Conservation (phyloP, 2,797 vertebrate genomes). For the Perodicticus potto region DNA sequence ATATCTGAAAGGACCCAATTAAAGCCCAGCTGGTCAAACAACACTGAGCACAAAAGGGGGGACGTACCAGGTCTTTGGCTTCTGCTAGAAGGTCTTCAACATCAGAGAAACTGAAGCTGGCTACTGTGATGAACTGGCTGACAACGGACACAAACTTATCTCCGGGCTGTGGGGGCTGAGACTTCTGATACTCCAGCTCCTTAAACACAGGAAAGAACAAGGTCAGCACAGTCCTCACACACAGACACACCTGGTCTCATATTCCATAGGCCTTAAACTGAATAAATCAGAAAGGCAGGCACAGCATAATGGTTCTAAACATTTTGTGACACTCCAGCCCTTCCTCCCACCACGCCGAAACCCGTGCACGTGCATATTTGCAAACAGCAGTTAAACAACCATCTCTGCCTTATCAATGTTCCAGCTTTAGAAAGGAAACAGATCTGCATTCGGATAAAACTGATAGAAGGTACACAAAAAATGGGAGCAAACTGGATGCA, state of each 20-base stretch:
- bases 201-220: conserved; percentile 79
- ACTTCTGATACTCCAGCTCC: conserved; percentile 98
- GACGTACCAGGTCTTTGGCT: conserved; percentile 96
- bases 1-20: background rate
- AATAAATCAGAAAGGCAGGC: background rate
- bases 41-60: background rate
- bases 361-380: background rate
- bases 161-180: conserved; percentile 91
- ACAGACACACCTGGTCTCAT: background rate
- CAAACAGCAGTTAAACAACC: background rate
- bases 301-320: background rate
- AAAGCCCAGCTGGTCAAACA: background rate
- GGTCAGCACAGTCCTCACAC: conserved; percentile 17
- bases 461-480: conserved; percentile 43
- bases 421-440: conserved; percentile 27
- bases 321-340: too few species aligned
- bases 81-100: conserved; percentile 97
- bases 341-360: background rate
- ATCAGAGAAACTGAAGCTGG: conserved; percentile 99
- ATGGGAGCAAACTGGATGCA: background rate
- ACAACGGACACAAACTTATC: conserved; percentile 99
- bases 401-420: background rate
- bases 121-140: conserved; percentile 98
- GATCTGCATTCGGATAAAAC: conserved; percentile 11
- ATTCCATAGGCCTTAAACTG: background rate